Base-by-base conservation (phyloP, 2,797 vertebrate species). In the Alca torda region DNA sequence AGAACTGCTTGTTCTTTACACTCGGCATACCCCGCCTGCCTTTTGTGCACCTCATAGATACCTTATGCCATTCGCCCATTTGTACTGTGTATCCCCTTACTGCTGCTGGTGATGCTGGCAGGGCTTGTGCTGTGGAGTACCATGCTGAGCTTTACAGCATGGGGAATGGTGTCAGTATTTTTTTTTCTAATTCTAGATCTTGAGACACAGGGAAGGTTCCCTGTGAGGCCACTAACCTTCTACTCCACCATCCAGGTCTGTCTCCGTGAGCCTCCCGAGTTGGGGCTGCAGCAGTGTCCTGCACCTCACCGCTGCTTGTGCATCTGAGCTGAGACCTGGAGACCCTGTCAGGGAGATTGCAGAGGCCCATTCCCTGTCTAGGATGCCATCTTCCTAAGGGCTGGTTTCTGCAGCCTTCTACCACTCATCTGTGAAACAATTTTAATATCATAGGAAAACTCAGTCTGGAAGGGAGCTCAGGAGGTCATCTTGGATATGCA, bases 241-340 rank as follows among this genome's bases (percentile, higher is more conserved):
- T 28, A 2, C 9, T 60, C 4, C 17, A 12, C 19, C 7, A 2
- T 21, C 50, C 28, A 20, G 19, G 5, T 31, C 9, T 88, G 28
- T 65, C 10, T 70, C 46, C 3, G 0, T 2, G 60, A 67, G 33
- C 46, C 10, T 30, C 18, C 43, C 0, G 2, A 14, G 31, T 0
- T 3, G 6, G 50, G 59, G 16, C 23, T 79, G 80, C 50, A 53
- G 68, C 60, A 10, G 26, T 28, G 46, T 51, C 60, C 37, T 50
- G n/a, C 12, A 8, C 16, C 16, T 69, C 41, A 33, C 54, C 1
- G 5, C 10, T 0, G 0, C 24, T 19, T 20, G 20, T 39, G 59
- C 35, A 11, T 39, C 60, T 2, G 8, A 21, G 59, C 43, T 30
- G 81, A 2, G 82, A 10, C 19, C 31, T 53, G 84, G n/a, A 28